Conservation (phyloP, 2,888 invertebrate species). For the Euphydryas editha region DNA sequence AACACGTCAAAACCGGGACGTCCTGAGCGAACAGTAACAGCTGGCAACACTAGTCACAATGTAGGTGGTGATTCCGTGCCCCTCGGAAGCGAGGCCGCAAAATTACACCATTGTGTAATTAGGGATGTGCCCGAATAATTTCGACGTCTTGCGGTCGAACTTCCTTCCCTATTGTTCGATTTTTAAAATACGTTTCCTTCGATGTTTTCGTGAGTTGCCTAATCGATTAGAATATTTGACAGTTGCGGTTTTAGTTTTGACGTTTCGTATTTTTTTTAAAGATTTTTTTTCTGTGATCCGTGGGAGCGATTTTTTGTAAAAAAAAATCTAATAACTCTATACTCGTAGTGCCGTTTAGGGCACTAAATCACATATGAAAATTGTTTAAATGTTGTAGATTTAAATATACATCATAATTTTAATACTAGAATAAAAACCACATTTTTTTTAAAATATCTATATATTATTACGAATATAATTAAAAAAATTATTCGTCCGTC, state of each 20-base stretch:
- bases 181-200: constrained; percentile 52
- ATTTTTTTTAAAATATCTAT: too few relatives aligned
- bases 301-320: constrained; percentile 31
- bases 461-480: too few relatives aligned
- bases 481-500: too few relatives aligned
- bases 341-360: too few relatives aligned
- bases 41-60: constrained; percentile 39
- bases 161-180: constrained; percentile 78
- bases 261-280: constrained; percentile 41
- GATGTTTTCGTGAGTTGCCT: constrained; percentile 58
- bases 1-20: too few relatives aligned
- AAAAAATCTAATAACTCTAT: background rate
- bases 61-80: constrained; percentile 69
- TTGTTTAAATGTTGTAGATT: too few relatives aligned
- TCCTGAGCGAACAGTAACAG: too few relatives aligned
- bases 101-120: constrained; percentile 80
- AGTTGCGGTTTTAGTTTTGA: constrained; percentile 72
- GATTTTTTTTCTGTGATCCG: constrained; percentile 54
- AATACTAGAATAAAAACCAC: too few relatives aligned
- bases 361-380: too few relatives aligned
- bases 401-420: too few relatives aligned
- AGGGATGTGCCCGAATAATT: constrained; percentile 70
- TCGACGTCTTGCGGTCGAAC: constrained; percentile 73
- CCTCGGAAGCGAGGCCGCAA: constrained; percentile 65
- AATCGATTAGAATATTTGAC: constrained; percentile 80